Percentiles rank a stretch among this genome's conserved stretches.
These are phyloP conservation scores for Leptestheria dahalacensis DNA, from an alignment of 1,140 invertebrate genomes.

Conservation along the genomic window DNA sequence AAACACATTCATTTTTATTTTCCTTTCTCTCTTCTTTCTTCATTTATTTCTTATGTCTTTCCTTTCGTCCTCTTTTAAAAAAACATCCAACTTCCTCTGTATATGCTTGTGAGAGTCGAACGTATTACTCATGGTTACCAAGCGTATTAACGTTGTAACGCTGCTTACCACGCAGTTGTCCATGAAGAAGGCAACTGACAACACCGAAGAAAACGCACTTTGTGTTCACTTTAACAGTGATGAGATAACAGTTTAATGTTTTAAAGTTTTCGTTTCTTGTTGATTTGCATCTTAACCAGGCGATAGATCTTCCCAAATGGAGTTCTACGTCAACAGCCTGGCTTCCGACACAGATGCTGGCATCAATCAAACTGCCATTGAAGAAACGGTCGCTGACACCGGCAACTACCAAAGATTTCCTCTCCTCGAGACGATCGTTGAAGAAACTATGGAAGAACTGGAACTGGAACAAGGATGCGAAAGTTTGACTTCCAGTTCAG, in stretches of 20 bases:
- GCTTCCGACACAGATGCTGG: neutral
- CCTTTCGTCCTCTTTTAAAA: neutral
- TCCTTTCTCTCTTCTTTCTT: too few relatives aligned
- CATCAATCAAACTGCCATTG: neutral
- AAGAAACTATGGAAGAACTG: conserved; percentile 14
- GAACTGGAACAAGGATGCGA: neutral
- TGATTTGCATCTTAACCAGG: neutral
- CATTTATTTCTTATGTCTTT: too few relatives aligned
- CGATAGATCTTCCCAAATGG: conserved; percentile 1
- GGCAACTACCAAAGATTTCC: conserved; percentile 4
- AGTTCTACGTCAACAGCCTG: conserved; percentile 14
- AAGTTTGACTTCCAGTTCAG: neutral
- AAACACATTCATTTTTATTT: neutral
- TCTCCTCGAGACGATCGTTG: conserved; percentile 12
- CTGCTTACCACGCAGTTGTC: neutral
- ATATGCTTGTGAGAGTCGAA: neutral
- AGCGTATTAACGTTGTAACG: neutral
- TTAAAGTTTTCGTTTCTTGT: neutral
- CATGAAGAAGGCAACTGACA: neutral
- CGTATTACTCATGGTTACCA: neutral
- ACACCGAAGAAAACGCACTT: neutral
- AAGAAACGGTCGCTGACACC: neutral
- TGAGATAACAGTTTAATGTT: neutral
- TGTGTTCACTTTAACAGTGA: neutral
- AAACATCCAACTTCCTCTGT: neutral